Conservation (phyloP, 2,113 vertebrate genomes). For the Heterotis niloticus region DNA sequence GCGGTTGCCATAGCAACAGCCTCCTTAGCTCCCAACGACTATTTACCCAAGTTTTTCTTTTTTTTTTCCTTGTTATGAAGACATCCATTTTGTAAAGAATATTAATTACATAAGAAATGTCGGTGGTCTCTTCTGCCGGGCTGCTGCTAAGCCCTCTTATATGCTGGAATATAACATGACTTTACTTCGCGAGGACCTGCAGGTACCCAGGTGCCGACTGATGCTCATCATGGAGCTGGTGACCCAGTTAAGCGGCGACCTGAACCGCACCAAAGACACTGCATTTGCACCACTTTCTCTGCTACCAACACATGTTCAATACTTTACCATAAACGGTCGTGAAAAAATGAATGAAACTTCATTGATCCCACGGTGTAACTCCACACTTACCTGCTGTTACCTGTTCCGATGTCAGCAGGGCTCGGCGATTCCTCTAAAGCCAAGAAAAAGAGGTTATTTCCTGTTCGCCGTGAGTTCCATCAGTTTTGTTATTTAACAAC, state of each 20-base stretch:
- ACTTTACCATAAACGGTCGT: too few relatives aligned
- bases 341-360: too few relatives aligned
- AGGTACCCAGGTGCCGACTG: neutral
- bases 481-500: neutral
- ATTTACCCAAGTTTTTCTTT: neutral
- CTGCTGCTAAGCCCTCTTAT: neutral
- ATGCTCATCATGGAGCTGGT: neutral
- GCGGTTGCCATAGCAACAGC: constrained; percentile 15
- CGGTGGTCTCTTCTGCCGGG: neutral
- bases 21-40: neutral
- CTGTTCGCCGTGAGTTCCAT: neutral
- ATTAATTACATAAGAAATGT: constrained; percentile 3
- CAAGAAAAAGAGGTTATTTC: neutral
- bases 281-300: too few relatives aligned
- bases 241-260: too few relatives aligned
- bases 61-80: neutral
- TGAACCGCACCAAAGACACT: too few relatives aligned
- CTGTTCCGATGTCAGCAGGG: too few relatives aligned
- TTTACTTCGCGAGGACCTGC: neutral
- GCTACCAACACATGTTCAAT: too few relatives aligned
- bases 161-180: neutral
- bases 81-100: neutral
- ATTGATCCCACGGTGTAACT: too few relatives aligned
- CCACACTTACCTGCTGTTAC: too few relatives aligned
- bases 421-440: neutral